These are phyloP conservation scores for Pelagia noctiluca DNA, from an alignment of 30 jellyfish, hydroid and myxozoan genomes.

Conservation along the genomic window DNA sequence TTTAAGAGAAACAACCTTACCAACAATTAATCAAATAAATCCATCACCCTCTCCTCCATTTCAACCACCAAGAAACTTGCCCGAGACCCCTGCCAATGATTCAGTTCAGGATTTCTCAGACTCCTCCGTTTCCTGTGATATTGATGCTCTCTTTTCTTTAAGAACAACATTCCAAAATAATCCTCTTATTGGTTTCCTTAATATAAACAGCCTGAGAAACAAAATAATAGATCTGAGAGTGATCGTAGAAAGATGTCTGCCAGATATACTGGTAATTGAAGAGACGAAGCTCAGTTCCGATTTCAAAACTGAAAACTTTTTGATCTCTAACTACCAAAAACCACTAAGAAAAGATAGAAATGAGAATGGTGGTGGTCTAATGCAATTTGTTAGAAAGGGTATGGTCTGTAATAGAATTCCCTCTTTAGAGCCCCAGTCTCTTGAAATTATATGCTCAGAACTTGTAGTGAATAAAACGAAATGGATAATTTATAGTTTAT, in stretches of 20 bases:
- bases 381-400: not conserved
- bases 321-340: not conserved
- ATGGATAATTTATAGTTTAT: not conserved
- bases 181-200: slow-evolving; percentile 14
- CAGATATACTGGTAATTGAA: slow-evolving; percentile 14
- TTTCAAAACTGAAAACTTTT: slow-evolving; percentile 9
- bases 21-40: not conserved
- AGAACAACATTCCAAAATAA: slow-evolving; percentile 11
- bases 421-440: not conserved
- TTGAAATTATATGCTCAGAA: not conserved
- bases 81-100: not conserved
- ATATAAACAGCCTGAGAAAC: slow-evolving; percentile 27
- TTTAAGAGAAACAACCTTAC: not conserved
- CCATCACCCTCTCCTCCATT: not conserved
- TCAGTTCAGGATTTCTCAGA: not conserved
- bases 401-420: not conserved
- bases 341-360: not conserved
- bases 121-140: slow-evolving; percentile 19
- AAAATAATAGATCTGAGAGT: slow-evolving; percentile 18
- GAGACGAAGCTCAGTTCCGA: slow-evolving; percentile 18
- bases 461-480: not conserved
- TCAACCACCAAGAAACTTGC: not conserved
- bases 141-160: slow-evolving; percentile 1
- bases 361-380: not conserved
- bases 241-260: slow-evolving; percentile 31